Base-by-base conservation (phyloP, 2,888 invertebrate species). In the Therioaphis trifolii region DNA sequence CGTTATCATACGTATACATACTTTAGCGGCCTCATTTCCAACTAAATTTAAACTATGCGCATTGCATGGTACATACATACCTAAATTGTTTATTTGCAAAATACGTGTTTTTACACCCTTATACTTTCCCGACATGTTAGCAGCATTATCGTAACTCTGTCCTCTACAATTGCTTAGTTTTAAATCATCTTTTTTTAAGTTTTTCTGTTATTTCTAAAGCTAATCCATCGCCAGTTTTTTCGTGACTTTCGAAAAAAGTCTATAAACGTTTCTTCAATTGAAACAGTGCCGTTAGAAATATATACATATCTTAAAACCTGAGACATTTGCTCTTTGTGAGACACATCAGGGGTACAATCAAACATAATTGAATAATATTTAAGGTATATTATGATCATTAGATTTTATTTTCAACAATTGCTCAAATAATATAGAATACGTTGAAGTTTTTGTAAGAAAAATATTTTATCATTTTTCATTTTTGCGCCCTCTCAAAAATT, bases 211-310 rank as follows among this genome's bases (percentile, higher is more conserved):
- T 76, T 63, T 84, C 68, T 76, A 66, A 66, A 69, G 63, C 24
- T 52, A 84, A 46, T 46, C 84, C 40, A 77, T 84, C 69, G n/a
- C 66, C 49, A 49, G 75, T 84, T 76, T 84, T 84, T 63, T 84
- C 66, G 21, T 46, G 40, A 66, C 75, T 55, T 68, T 68, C 63
- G 18, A 84, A 52, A 49, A 84, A 84, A 24, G n/a, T n/a, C n/a
- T n/a, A n/a, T n/a, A n/a, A n/a, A n/a, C n/a, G n/a, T n/a, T n/a
- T n/a, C n/a, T n/a, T 84, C 84, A 15, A 84, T n/a, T 52, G 52
- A 66, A 84, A 27, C 69, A 55, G 63, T 46, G 12, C 68, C 63
- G 12, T 43, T 40, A 76, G 27, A 52, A 46, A 66, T 66, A 21
- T 76, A 68, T 5, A 84, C 84, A 24, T 68, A 76, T 27, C 76